Conservation (phyloP, 2,113 vertebrate species). For the Pongo pygmaeus region DNA sequence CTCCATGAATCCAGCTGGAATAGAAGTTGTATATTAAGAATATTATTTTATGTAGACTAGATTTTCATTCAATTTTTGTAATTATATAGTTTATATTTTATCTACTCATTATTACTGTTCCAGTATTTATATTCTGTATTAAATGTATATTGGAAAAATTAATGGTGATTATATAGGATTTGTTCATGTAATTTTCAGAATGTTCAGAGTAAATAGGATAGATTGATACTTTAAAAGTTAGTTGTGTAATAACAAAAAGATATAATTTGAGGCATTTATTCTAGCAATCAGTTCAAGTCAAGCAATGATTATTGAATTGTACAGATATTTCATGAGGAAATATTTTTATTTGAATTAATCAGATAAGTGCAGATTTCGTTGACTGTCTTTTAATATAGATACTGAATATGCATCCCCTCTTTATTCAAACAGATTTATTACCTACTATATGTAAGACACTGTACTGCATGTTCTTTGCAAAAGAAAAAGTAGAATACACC, state of each 20-base stretch:
- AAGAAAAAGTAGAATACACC: not conserved
- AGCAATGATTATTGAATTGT: not conserved
- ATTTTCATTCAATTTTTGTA: constrained; percentile 11
- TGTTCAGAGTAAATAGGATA: constrained; percentile 9
- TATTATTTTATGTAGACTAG: constrained; percentile 27
- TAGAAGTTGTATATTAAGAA: not conserved
- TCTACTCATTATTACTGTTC: not conserved
- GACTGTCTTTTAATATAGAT: not conserved
- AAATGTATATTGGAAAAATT: not conserved
- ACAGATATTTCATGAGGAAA: not conserved
- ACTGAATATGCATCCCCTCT: not conserved
- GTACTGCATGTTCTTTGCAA: not conserved
- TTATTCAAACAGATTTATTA: constrained; percentile 31
- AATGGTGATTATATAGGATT: not conserved
- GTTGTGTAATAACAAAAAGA: not conserved
- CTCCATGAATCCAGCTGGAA: not conserved
- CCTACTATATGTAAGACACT: not conserved
- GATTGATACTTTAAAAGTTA: not conserved
- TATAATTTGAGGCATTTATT: not conserved
- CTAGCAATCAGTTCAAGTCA: not conserved
- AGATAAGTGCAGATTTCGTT: not conserved
- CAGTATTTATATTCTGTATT: not conserved
- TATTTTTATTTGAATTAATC: constrained; percentile 19
- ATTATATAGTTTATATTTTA: constrained; percentile 5
- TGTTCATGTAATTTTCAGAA: constrained; percentile 21